Evolutionary conservation across 2,888 invertebrate species (phyloP), one percentile per base, ranked within the genome.

Genomic region (Operophtera brumata): DNA sequence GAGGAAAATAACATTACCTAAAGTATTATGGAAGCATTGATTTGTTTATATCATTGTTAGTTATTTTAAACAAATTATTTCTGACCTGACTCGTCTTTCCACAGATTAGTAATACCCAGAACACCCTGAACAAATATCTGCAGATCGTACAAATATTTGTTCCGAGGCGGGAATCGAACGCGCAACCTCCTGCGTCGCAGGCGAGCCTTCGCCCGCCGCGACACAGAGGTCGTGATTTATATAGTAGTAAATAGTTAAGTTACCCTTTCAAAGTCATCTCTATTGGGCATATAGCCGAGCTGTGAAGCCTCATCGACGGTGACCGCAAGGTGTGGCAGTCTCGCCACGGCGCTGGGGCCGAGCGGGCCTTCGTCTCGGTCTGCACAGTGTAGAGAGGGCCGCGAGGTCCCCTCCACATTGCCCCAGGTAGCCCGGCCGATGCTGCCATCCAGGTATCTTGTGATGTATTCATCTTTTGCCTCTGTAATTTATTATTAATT

Each of bases 241-340:
- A 4, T 4, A 20, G 20, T 4, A 20, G 20, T 20, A 20, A 20
- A 20, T 20, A 20, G 20, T 20, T 3, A 20, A 20, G 20, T 74
- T 84, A 96, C 96, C 82, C 96, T 93, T 90, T 98, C 98, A 91
- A 97, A 99, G 78, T 98, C 98, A 91, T 98, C 98, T 76, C 98
- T 92, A 76, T 96, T 95, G 2, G 98, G 96, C 96, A 97, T 97
- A 75, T 98, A 99, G 1, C 97, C 97, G 8, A 99, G 91, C 71
- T 96, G 94, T 32, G 94, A 91, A 30, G 97, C 96, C 85, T 99
- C 97, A 75, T 97, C 96, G 0, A 92, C 84, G 8, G 94, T 93
- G 48, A 96, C 93, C 67, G 97, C 96, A 25, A 96, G 79, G 1
- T 96, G 95, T 32, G 96, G 96, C 50, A 97, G 85, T 50, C 94